A percentile compares a stretch with the other conserved stretches of the same genome.
phyloP scores from a whole-genome alignment of 2,888 invertebrate species.

The Sphinx pinastri region DNA sequence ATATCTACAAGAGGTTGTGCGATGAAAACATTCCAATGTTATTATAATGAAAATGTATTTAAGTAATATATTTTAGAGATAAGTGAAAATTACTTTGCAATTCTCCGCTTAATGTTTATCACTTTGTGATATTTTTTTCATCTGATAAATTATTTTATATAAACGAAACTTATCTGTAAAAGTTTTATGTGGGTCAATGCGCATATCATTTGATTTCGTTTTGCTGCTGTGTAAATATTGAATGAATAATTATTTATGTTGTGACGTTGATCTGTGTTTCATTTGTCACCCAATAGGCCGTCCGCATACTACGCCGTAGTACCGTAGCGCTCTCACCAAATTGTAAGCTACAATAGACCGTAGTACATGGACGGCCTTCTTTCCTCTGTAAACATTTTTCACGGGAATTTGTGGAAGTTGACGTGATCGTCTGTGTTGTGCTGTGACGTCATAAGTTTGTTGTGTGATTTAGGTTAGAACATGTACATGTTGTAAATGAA shows the following conservation, averaged over 20 bases:
- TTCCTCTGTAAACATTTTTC: not conserved
- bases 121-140: conserved; percentile 39
- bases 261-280: conserved; percentile 68
- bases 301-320: conserved; percentile 29
- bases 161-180: not conserved
- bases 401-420: not conserved
- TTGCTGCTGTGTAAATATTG: conserved; percentile 71
- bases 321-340: conserved; percentile 1
- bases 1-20: conserved; percentile 46
- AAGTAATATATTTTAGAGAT: conserved; percentile 31
- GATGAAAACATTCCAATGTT: conserved; percentile 45
- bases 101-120: conserved; percentile 34
- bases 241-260: conserved; percentile 72
- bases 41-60: conserved; percentile 28
- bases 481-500: not conserved
- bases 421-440: conserved; percentile 5
- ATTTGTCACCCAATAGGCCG: conserved; percentile 51
- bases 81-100: conserved; percentile 39
- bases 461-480: not conserved
- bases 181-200: conserved; percentile 35
- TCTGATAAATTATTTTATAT: conserved; percentile 11
- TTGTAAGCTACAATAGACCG: not conserved
- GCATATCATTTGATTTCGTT: conserved; percentile 50
- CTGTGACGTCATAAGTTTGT: conserved; percentile 12
- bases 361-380: not conserved